Conservation (phyloP, 2,113 vertebrate genomes). For the Siniperca knerii region DNA sequence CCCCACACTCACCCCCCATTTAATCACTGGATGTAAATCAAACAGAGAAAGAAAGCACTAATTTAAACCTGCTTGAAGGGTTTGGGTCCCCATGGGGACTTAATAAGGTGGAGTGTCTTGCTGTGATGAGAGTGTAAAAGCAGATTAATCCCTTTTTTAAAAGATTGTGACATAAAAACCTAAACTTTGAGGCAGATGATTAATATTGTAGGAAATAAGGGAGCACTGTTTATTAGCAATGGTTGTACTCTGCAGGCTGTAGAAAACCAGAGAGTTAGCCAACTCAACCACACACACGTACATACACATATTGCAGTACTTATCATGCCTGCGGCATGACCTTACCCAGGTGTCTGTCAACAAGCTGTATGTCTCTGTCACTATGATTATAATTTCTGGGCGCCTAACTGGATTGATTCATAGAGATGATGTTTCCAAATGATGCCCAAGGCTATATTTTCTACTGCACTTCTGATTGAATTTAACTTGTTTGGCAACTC, state of each 20-base stretch:
- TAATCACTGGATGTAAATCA: slow-evolving; percentile 77
- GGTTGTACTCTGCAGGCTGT: slow-evolving; percentile 38
- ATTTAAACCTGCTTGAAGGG: slow-evolving; percentile 77
- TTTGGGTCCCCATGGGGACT: slow-evolving; percentile 70
- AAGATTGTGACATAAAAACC: slow-evolving; percentile 72
- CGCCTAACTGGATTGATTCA: slow-evolving; percentile 58
- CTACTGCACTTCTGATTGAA: slow-evolving; percentile 51
- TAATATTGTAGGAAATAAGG: slow-evolving; percentile 71
- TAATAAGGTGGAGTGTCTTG: slow-evolving; percentile 72
- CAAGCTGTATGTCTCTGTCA: slow-evolving; percentile 62
- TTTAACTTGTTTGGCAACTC: slow-evolving; percentile 58
- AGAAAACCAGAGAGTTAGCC: slow-evolving; percentile 18
- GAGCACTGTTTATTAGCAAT: slow-evolving; percentile 66
- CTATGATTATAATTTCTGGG: slow-evolving; percentile 48
- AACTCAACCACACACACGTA: slow-evolving; percentile 24
- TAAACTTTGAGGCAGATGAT: slow-evolving; percentile 72
- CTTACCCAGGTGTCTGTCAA: slow-evolving; percentile 62
- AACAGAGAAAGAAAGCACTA: slow-evolving; percentile 72
- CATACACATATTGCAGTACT: slow-evolving; percentile 1
- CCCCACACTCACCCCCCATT: slow-evolving; percentile 13
- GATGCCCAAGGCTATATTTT: slow-evolving; percentile 55
- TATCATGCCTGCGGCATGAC: slow-evolving; percentile 19
- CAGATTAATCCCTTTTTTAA: slow-evolving; percentile 72
- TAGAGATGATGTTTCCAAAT: slow-evolving; percentile 60
- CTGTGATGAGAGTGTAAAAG: slow-evolving; percentile 73